Evolutionary conservation across 2,888 invertebrate species (phyloP), one percentile per base, ranked within the genome.

Genomic region (Mythimna vitellina): DNA sequence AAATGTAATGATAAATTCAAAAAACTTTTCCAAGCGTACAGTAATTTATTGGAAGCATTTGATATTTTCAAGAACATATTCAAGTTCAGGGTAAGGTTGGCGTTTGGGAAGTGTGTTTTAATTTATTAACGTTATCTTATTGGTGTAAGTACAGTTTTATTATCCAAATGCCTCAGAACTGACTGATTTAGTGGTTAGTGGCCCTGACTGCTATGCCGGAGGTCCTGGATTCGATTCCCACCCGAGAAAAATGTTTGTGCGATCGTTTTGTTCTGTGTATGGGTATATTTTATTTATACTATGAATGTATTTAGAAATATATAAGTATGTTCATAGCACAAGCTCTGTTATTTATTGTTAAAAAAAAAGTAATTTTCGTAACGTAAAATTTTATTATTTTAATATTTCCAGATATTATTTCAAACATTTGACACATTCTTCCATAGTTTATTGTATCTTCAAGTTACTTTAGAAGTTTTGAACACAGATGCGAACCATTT

Each of bases 11-110:
- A 66, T 25, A 57, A 62, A 32, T 46, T 67, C 1, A 46, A 51
- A 20, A 68, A 53, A 29, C 51, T 80, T 17, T 68, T 80, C 7
- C 35, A 75, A 75, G 68, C 77, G 17, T 80, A 78, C 9, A 10
- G n/a, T 10, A 17, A 56, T 57, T 62, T 80, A n/a, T 65, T 74
- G 64, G 46, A 78, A 46, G 67, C 80, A 0, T 78, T 75, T 25
- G 51, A 68, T n/a, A 42, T 75, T 38, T 80, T 32, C n/a, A 80
- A 74, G 20, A 67, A 61, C 10, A 46, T 80, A 51, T 78, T 80
- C 46, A 54, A 75, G n/a, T 68, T 35, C 51, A 17, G 29, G 56
- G 77, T 78, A 75, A 67, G 64, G 14, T 3, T 12, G 1, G 12
- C 8, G 2, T 64, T 32, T 38, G 8, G 10, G 20, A 49, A 10